Evolutionary conservation across 2,113 vertebrate genomes (phyloP).

Genomic region (Clinocottus analis): DNA sequence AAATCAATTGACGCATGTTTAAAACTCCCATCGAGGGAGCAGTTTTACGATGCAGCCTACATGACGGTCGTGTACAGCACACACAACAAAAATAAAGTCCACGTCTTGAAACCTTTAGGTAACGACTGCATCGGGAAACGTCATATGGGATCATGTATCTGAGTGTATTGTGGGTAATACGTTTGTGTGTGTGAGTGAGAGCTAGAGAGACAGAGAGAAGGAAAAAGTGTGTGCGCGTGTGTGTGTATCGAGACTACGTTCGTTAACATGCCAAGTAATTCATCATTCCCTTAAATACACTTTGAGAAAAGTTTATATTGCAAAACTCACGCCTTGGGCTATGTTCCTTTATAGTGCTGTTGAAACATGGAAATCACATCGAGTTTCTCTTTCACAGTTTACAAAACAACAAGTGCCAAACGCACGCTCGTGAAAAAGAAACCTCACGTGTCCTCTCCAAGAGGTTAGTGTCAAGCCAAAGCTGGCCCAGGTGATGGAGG

Average conservation of each 20-base stretch:
- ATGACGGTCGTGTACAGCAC: background rate
- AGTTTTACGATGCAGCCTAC: background rate
- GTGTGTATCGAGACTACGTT: background rate
- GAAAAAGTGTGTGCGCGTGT: background rate
- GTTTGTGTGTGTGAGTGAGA: slow-evolving; percentile 6
- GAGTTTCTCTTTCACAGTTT: slow-evolving; percentile 55
- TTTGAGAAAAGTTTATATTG: slow-evolving; percentile 39
- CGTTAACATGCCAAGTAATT: slow-evolving; percentile 43
- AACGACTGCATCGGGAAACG: slow-evolving; percentile 25
- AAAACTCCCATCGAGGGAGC: background rate
- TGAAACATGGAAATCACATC: slow-evolving; percentile 50
- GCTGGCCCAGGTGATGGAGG: slow-evolving; percentile 57
- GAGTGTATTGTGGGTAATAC: slow-evolving; percentile 35
- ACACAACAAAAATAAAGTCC: background rate
- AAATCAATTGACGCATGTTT: background rate
- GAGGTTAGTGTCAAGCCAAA: slow-evolving; percentile 26
- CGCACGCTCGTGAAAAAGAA: slow-evolving; percentile 19
- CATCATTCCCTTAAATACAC: slow-evolving; percentile 37
- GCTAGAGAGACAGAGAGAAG: background rate
- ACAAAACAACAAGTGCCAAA: slow-evolving; percentile 46
- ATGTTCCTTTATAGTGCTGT: slow-evolving; percentile 7
- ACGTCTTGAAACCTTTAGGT: slow-evolving; percentile 17
- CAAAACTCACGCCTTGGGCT: slow-evolving; percentile 39
- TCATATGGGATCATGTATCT: slow-evolving; percentile 20
- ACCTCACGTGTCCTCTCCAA: slow-evolving; percentile 25